Conservation (phyloP, 1,140 invertebrate species). For the Drosophila punjabiensis region DNA sequence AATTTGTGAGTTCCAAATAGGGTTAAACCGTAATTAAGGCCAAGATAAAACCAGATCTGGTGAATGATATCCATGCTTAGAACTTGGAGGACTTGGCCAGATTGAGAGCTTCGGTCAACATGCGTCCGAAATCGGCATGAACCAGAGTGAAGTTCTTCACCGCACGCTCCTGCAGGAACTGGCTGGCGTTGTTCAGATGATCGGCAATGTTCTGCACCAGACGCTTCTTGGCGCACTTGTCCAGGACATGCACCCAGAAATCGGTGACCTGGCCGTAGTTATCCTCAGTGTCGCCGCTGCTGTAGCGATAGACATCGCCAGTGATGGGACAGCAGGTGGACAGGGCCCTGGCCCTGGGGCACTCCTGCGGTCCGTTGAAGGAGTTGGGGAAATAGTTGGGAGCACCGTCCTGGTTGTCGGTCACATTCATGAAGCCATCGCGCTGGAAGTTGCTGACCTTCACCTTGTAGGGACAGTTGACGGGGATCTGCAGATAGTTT, state of each 20-base stretch:
- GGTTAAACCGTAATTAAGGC: conserved; percentile 37
- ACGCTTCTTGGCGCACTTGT: conserved; percentile 89
- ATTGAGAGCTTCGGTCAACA: conserved; percentile 88
- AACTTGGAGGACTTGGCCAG: conserved; percentile 87
- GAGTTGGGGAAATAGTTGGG: conserved; percentile 99
- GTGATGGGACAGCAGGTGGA: conserved; percentile 86
- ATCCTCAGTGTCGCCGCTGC: conserved; percentile 93
- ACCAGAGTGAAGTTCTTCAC: conserved; percentile 91
- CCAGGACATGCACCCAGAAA: conserved; percentile 94
- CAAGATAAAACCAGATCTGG: conserved; percentile 26
- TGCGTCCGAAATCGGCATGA: conserved; percentile 89
- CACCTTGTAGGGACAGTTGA: conserved; percentile 96
- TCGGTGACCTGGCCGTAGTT: conserved; percentile 94
- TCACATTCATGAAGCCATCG: conserved; percentile 91
- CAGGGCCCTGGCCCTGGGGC: conserved; percentile 86
- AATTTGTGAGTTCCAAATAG: conserved; percentile 4
- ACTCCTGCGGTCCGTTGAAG: conserved; percentile 92
- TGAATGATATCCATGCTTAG: conserved; percentile 79
- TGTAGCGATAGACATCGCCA: conserved; percentile 91
- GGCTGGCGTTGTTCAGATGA: conserved; percentile 91
- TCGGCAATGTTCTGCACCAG: conserved; percentile 93
- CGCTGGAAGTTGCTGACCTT: conserved; percentile 92
- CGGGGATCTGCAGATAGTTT: conserved; percentile 96
- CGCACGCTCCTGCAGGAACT: conserved; percentile 94
- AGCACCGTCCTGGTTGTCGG: conserved; percentile 90